Evolutionary conservation across 2,888 invertebrate genomes (phyloP).

Genomic region (Orthosia cruda): DNA sequence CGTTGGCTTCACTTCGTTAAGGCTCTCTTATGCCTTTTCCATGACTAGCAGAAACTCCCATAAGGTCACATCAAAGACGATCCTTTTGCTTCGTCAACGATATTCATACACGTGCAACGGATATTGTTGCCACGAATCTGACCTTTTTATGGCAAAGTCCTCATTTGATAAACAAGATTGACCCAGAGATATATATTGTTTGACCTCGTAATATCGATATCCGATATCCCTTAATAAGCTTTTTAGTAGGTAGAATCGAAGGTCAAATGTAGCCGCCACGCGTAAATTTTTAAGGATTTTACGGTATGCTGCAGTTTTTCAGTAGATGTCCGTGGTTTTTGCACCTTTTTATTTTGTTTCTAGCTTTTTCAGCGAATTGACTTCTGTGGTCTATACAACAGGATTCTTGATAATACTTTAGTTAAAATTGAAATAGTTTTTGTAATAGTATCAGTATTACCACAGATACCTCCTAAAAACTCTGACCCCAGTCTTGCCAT

Average conservation of each 20-base stretch:
- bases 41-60: neutral
- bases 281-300: too few species aligned
- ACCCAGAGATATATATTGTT: constrained; percentile 5
- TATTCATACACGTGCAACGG: neutral
- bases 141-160: constrained; percentile 17
- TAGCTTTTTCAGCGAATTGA: too few species aligned
- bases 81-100: neutral
- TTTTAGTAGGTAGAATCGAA: neutral
- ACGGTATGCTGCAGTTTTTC: neutral
- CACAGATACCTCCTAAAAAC: too few species aligned
- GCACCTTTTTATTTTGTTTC: too few species aligned
- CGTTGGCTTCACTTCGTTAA: too few species aligned
- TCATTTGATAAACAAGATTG: constrained; percentile 25
- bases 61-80: too few species aligned
- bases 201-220: constrained; percentile 41
- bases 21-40: neutral
- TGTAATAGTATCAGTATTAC: too few species aligned
- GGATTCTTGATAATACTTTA: too few species aligned
- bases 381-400: too few species aligned
- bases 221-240: constrained; percentile 39
- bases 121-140: neutral
- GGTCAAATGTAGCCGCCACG: neutral
- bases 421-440: too few species aligned
- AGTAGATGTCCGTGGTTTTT: neutral
- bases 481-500: too few species aligned